Evolutionary conservation across 2,113 vertebrate genomes (phyloP).

Genomic region (Cairina moschata): DNA sequence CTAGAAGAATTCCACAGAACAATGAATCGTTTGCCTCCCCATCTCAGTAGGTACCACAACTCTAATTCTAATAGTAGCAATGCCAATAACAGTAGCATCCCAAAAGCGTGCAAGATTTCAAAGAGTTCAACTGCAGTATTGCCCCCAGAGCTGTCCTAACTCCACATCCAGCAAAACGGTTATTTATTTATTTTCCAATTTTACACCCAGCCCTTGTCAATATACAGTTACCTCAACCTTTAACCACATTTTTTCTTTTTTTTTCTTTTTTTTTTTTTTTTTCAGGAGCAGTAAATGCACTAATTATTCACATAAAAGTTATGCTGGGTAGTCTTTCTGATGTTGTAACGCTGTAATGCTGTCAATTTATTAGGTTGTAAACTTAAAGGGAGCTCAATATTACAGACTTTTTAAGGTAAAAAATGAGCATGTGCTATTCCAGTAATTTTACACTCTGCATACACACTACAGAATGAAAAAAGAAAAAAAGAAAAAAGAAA

Average conservation of each 20-base stretch:
- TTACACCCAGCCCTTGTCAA: background rate
- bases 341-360: background rate
- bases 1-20: rapidly evolving
- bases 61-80: rapidly evolving
- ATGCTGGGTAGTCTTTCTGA: background rate
- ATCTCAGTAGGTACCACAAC: background rate
- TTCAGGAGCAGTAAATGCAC: background rate
- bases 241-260: background rate
- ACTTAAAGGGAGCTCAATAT: background rate
- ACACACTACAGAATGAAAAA: background rate
- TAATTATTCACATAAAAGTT: background rate
- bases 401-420: background rate
- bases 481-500: background rate
- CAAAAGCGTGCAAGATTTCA: background rate
- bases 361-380: background rate
- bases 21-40: background rate
- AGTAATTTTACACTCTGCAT: background rate
- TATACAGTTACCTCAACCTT: background rate
- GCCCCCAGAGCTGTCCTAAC: background rate
- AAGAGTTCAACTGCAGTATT: too few relatives aligned
- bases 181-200: background rate
- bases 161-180: background rate
- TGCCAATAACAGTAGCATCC: background rate
- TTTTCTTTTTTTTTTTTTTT: background rate
- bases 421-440: background rate